These are phyloP conservation scores for Brachionus manjavacas DNA, from an alignment of 1,140 invertebrate species.

Conservation along the genomic window DNA sequence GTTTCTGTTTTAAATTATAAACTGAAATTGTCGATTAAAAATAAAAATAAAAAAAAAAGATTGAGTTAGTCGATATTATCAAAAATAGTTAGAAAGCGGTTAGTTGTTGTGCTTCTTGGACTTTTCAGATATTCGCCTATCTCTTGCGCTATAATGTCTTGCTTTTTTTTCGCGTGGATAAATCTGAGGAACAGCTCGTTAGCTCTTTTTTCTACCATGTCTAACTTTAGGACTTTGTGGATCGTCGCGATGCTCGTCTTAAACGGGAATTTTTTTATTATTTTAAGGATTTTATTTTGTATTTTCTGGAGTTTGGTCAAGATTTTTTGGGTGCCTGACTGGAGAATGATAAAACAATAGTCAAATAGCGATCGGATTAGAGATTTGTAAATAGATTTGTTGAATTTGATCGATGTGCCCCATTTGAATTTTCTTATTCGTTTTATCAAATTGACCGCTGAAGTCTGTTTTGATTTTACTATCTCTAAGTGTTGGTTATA, in stretches of 20 bases:
- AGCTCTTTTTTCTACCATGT: neutral
- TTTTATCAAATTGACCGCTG: too few relatives aligned
- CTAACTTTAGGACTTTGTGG: neutral
- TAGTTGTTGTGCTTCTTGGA: neutral
- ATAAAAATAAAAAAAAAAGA: too few relatives aligned
- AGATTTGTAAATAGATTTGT: neutral
- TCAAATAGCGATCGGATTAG: neutral
- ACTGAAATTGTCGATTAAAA: too few relatives aligned
- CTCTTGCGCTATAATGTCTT: too few relatives aligned
- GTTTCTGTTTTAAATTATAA: too few relatives aligned
- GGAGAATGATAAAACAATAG: too few relatives aligned
- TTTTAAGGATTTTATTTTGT: neutral
- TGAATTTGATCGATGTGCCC: neutral
- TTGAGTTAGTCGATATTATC: neutral
- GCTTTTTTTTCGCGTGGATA: too few relatives aligned
- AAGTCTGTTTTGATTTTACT: too few relatives aligned
- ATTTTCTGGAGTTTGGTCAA: too few relatives aligned
- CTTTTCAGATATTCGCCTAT: neutral
- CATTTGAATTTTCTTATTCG: neutral
- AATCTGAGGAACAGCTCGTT: too few relatives aligned
- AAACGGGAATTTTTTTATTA: neutral
- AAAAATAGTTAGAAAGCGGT: neutral
- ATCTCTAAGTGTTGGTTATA: too few relatives aligned
- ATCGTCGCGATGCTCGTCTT: neutral
- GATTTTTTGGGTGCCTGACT: too few relatives aligned